phyloP scores from a whole-genome alignment of 2,888 invertebrate species.

The Agrochola lychnidis region DNA sequence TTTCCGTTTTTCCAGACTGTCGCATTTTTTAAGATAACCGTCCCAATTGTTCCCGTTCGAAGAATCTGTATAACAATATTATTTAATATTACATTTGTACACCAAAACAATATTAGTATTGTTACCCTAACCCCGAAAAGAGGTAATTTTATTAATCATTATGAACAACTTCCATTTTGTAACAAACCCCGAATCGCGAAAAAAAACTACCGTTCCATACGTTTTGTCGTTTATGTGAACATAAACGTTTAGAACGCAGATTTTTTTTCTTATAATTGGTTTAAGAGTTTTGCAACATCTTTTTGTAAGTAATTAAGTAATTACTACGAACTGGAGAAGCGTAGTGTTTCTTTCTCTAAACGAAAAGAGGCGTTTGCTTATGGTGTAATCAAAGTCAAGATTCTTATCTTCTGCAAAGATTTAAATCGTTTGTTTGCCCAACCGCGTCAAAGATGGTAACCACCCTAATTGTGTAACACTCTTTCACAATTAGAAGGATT shows the following conservation, averaged over 20 bases:
- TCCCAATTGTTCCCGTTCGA: constrained; percentile 33
- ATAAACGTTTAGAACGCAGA: background rate
- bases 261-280: background rate
- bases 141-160: background rate
- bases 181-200: background rate
- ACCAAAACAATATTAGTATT: background rate
- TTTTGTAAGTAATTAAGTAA: background rate
- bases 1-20: constrained; percentile 71
- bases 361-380: background rate
- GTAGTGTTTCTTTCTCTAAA: background rate
- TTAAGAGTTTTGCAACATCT: background rate
- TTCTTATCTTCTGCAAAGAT: background rate
- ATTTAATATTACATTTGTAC: background rate
- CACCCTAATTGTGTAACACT: background rate
- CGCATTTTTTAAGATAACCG: constrained; percentile 68
- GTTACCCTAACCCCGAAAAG: background rate
- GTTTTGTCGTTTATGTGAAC: background rate
- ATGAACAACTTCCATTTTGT: background rate
- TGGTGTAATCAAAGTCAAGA: background rate
- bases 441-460: background rate
- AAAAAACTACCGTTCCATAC: background rate
- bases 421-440: background rate
- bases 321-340: background rate
- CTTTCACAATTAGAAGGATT: background rate
- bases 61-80: constrained; percentile 25